These are phyloP conservation scores for Megalurothrips usitatus DNA, from an alignment of 2,888 invertebrate species.

Conservation along the genomic window DNA sequence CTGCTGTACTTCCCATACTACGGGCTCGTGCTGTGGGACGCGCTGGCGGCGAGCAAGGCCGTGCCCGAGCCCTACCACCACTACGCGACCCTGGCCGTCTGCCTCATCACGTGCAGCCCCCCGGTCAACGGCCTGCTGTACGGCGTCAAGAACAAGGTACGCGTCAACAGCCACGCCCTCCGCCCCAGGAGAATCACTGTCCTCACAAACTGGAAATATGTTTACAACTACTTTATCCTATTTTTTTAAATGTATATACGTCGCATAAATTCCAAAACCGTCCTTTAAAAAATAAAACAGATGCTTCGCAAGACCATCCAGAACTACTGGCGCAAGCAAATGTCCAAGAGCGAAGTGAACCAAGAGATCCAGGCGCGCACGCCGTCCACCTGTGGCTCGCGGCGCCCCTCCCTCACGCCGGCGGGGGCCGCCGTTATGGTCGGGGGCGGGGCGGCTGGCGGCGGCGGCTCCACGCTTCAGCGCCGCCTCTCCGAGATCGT, in stretches of 20 bases:
- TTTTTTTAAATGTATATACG: too few relatives aligned
- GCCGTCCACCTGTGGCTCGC: conserved; percentile 70
- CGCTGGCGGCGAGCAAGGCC: conserved; percentile 41
- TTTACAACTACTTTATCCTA: too few relatives aligned
- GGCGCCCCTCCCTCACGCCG: conserved; percentile 64
- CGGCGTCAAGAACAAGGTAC: conserved; percentile 63
- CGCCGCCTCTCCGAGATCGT: conserved; percentile 41
- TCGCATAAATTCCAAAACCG: too few relatives aligned
- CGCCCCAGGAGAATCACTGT: too few relatives aligned
- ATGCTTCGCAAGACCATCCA: conserved; percentile 65
- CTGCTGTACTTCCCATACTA: conserved; percentile 72
- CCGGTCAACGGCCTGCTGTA: conserved; percentile 72
- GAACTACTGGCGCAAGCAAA: conserved; percentile 72
- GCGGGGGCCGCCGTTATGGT: conserved; percentile 50
- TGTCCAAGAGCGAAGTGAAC: conserved; percentile 72
- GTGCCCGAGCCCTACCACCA: conserved; percentile 44
- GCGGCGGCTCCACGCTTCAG: conserved; percentile 44
- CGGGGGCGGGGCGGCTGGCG: neutral
- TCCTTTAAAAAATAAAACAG: neutral
- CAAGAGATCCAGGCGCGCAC: conserved; percentile 73
- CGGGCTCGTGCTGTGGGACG: conserved; percentile 64
- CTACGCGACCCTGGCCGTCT: conserved; percentile 58
- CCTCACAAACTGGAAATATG: too few relatives aligned
- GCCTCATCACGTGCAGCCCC: conserved; percentile 65
- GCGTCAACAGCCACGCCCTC: neutral